Base-by-base conservation (phyloP, 2,113 vertebrate genomes). In the Anolis sagrei region DNA sequence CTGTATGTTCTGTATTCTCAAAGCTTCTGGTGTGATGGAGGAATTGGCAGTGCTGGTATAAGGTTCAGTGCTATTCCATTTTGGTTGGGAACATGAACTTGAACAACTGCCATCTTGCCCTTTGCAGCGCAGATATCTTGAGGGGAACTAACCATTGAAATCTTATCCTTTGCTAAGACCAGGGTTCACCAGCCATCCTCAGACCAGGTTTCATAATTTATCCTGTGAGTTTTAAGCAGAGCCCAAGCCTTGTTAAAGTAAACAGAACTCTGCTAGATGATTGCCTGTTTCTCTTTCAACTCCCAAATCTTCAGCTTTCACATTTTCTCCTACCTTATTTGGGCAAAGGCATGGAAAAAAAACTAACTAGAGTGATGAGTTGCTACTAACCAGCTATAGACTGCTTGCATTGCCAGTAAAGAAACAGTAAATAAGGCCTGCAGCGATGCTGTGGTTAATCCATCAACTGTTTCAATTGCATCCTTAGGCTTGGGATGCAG, bases 321-420 rank as follows among this genome's bases (percentile, higher is more conserved):
- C 39, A 21, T 48, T 19, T 9, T 27, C 29, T 48, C 10, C 39
- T 39, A 7, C 32, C 32, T 85, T 49, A 25, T 74, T 72, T 79
- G 6, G 39, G 58, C 4, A 4, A 74, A 49, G 14, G 44, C 44
- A 49, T 78, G 27, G 44, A 74, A 79, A 2, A 66, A 58, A 78
- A 48, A 75, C 64, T 19, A 76, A 68, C 44, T 76, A 27, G 25
- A 81, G 61, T 68, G 58, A 34, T 27, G 34, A 73, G 34, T 54
- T 48, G 64, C n/a, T 0, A 0, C 10, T 74, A 66, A 9, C 81
- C 48, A 16, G 7, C 73, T 61, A 18, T 39, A 29, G 44, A 8
- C n/a, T 64, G 13, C 3, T 13, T 2, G 58, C 27, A 54, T 29
- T 0, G 1, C 70, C 27, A n/a, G n/a, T 34, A 68, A 21, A 68